Evolutionary conservation across 2,113 vertebrate species (phyloP).

Genomic region (Cariama cristata): DNA sequence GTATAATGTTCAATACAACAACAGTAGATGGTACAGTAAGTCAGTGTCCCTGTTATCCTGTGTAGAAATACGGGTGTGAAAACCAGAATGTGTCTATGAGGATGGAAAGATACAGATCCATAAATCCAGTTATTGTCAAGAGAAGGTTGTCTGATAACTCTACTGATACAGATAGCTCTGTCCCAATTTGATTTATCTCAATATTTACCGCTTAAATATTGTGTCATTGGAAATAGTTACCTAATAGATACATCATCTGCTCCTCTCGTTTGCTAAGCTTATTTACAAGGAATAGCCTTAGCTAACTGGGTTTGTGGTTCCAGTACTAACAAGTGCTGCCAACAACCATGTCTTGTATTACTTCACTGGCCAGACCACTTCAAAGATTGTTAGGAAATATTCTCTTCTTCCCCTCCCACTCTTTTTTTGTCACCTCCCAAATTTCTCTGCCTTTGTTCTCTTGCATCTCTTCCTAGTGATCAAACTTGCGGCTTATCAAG

Average conservation of each 20-base stretch:
- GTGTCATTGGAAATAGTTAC: background rate
- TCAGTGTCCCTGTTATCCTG: background rate
- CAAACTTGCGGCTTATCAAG: background rate
- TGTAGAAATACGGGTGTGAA: background rate
- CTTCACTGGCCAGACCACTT: background rate
- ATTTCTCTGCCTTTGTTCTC: background rate
- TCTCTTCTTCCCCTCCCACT: background rate
- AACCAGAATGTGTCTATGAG: background rate
- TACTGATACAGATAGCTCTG: background rate
- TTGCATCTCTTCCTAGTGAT: background rate
- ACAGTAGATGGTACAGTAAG: background rate
- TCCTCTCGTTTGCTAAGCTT: background rate
- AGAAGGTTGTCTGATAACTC: background rate
- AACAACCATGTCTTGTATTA: background rate
- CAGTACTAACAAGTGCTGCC: background rate
- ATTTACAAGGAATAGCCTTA: background rate
- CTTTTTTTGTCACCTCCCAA: background rate
- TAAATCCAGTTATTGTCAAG: background rate
- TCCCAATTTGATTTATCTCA: background rate
- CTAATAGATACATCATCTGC: rapidly evolving
- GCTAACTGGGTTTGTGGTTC: background rate
- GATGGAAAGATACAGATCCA: background rate
- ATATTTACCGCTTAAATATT: background rate
- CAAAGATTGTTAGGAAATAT: background rate
- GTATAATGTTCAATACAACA: background rate